These are phyloP conservation scores for Chloebia gouldiae DNA, from an alignment of 2,113 vertebrate species.

Conservation along the genomic window DNA sequence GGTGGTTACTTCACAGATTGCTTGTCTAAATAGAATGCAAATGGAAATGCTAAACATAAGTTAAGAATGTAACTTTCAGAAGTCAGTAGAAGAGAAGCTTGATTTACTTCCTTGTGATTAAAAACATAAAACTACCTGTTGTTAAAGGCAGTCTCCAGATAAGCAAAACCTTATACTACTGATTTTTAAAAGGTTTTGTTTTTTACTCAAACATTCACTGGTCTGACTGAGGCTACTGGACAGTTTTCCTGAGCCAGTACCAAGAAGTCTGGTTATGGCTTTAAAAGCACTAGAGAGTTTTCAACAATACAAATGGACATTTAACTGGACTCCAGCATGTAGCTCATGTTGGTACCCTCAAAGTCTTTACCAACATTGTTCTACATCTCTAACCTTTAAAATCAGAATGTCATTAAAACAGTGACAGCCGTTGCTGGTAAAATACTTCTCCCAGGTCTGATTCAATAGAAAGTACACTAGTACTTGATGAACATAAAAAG, in stretches of 20 bases:
- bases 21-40: background rate
- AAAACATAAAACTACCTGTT: background rate
- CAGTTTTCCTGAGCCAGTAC: background rate
- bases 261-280: background rate
- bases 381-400: background rate
- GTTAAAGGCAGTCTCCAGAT: background rate
- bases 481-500: background rate
- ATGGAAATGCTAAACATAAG: background rate
- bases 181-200: background rate
- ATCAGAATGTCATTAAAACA: background rate
- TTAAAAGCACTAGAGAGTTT: background rate
- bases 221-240: background rate
- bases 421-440: background rate
- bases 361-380: background rate
- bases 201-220: background rate
- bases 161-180: background rate
- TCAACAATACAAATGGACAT: background rate
- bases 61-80: background rate
- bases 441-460: background rate
- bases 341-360: background rate
- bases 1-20: background rate
- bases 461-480: background rate
- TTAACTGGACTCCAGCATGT: fast-evolving
- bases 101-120: background rate
- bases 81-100: background rate